A percentile compares a stretch with the other conserved stretches of the same genome.
Conservation (phyloP, 2,113 vertebrate genomes). For the Ptilorrhoa leucosticta region DNA sequence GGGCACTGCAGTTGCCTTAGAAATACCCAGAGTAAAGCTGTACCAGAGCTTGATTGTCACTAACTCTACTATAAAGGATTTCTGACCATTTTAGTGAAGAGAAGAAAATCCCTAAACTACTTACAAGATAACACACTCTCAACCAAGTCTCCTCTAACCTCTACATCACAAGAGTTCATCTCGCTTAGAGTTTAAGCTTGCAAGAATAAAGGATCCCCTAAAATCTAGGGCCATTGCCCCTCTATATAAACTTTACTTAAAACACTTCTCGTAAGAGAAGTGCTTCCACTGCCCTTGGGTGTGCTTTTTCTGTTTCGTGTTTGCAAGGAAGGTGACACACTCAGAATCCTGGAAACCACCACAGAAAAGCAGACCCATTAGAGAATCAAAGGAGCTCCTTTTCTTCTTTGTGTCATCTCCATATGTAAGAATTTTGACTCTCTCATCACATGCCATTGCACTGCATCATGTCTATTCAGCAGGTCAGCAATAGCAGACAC, state of each 20-base stretch:
- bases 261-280: background rate
- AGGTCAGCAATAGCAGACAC: background rate
- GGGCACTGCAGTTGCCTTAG: background rate
- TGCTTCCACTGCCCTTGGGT: background rate
- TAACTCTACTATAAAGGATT: background rate
- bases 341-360: background rate
- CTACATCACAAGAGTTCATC: background rate
- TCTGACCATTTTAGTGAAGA: background rate
- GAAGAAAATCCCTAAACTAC: background rate
- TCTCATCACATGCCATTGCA: background rate
- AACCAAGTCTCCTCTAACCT: background rate
- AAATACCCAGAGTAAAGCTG: background rate
- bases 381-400: background rate
- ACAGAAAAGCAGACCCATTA: background rate
- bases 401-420: background rate
- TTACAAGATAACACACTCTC: background rate
- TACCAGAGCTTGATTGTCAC: background rate
- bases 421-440: background rate
- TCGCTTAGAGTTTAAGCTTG: background rate
- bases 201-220: background rate
- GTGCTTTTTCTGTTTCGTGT: rapidly evolving
- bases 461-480: background rate
- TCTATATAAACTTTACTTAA: background rate
- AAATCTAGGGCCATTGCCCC: background rate
- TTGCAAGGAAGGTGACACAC: background rate